phyloP scores from a whole-genome alignment of 1,140 invertebrate species.

The Agraylea sexmaculata region DNA sequence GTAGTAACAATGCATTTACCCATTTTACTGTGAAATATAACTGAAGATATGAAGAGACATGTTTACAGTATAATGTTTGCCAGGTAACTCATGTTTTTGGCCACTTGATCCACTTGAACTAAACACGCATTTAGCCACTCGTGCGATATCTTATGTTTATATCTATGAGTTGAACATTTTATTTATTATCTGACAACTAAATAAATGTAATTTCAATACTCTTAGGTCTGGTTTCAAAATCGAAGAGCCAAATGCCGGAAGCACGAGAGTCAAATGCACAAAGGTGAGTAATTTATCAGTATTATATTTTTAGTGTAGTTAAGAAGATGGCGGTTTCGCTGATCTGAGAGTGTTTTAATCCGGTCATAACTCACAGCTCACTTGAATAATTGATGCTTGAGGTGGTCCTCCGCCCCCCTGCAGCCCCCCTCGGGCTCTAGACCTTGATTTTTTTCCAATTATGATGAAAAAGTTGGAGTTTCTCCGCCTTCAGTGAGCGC shows the following conservation, averaged over 20 bases:
- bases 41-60: too few relatives aligned
- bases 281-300: slow-evolving; percentile 49
- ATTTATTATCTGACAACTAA: neutral
- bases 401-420: slow-evolving; percentile 19
- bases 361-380: slow-evolving; percentile 43
- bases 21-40: too few relatives aligned
- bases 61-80: too few relatives aligned
- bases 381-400: slow-evolving; percentile 44
- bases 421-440: slow-evolving; percentile 4
- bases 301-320: neutral
- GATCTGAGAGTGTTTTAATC: slow-evolving; percentile 46
- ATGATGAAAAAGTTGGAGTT: slow-evolving; percentile 1
- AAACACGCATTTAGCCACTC: too few relatives aligned
- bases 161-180: neutral
- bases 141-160: neutral
- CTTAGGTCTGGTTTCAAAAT: slow-evolving; percentile 93
- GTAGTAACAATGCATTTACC: too few relatives aligned
- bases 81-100: too few relatives aligned
- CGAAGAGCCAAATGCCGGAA: slow-evolving; percentile 88
- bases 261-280: slow-evolving; percentile 92
- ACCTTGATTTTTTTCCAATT: slow-evolving; percentile 11
- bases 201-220: neutral
- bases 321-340: slow-evolving; percentile 12
- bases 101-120: too few relatives aligned
- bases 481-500: too few relatives aligned